Evolutionary conservation across 1,140 invertebrate species (phyloP).

Genomic region (Scylla paramamosain): DNA sequence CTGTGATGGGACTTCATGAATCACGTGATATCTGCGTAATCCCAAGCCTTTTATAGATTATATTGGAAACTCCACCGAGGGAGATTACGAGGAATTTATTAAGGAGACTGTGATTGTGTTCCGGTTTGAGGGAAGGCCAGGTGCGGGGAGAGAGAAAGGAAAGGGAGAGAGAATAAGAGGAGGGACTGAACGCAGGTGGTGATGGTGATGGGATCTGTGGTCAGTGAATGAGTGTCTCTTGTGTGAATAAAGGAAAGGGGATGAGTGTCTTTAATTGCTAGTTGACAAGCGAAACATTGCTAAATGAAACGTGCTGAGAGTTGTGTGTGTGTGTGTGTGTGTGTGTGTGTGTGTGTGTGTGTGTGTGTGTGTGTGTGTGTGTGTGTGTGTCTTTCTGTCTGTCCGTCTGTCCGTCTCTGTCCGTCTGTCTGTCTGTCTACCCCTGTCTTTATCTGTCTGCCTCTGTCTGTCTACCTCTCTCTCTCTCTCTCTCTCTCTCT

Average conservation of each 20-base stretch:
- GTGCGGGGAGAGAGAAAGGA: background rate
- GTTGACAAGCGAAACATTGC: too few species aligned
- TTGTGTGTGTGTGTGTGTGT: too few species aligned
- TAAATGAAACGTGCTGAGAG: too few species aligned
- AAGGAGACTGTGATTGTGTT: slow-evolving; percentile 39
- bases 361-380: too few species aligned
- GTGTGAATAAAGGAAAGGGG: slow-evolving; percentile 12
- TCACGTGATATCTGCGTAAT: slow-evolving; percentile 56
- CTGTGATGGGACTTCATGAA: slow-evolving; percentile 51
- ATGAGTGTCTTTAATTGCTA: background rate
- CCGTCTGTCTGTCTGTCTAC: too few species aligned
- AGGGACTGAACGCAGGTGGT: background rate
- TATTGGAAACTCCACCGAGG: slow-evolving; percentile 53
- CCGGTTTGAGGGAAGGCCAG: background rate
- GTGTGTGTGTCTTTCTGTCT: too few species aligned
- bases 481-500: too few species aligned
- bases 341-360: too few species aligned
- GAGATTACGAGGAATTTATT: slow-evolving; percentile 55
- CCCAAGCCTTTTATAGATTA: slow-evolving; percentile 47
- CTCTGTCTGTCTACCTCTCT: too few species aligned
- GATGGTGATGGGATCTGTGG: background rate
- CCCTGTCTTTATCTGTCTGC: too few species aligned
- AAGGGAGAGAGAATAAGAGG: too few species aligned
- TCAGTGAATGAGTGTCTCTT: background rate
- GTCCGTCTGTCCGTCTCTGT: too few species aligned